Conservation (phyloP, 2,888 invertebrate species). For the Adelphocoris suturalis region DNA sequence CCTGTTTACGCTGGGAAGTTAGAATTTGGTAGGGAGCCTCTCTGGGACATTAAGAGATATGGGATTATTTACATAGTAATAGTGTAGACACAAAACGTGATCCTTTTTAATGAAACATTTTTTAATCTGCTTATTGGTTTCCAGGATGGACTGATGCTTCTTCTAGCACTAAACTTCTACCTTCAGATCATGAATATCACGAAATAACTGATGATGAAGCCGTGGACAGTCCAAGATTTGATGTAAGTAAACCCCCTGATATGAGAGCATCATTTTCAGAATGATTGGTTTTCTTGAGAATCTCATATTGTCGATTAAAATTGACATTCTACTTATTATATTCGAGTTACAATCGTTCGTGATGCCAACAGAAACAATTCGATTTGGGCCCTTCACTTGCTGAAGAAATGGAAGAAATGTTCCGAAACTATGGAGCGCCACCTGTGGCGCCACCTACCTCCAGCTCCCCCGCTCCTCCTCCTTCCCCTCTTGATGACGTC, state of each 20-base stretch:
- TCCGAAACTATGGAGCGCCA: constrained; percentile 81
- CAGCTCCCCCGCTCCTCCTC: constrained; percentile 75
- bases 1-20: no score
- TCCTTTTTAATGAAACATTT: no score
- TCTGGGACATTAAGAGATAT: no score
- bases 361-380: constrained; percentile 78
- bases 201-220: constrained; percentile 90
- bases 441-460: constrained; percentile 77
- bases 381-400: constrained; percentile 94
- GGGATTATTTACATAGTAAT: no score
- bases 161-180: constrained; percentile 76
- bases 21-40: no score
- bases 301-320: no score
- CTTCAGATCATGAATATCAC: constrained; percentile 87
- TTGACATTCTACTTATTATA: no score
- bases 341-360: no score
- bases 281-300: no score
- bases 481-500: constrained; percentile 79
- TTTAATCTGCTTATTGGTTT: no score
- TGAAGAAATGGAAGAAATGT: constrained; percentile 94
- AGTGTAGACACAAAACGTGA: no score
- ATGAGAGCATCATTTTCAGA: neutral
- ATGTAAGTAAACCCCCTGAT: constrained; percentile 77
- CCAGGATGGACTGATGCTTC: constrained; percentile 72
- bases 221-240: constrained; percentile 78